Base-by-base conservation (phyloP, 2,888 invertebrate species). In the Xestobium rufovillosum region DNA sequence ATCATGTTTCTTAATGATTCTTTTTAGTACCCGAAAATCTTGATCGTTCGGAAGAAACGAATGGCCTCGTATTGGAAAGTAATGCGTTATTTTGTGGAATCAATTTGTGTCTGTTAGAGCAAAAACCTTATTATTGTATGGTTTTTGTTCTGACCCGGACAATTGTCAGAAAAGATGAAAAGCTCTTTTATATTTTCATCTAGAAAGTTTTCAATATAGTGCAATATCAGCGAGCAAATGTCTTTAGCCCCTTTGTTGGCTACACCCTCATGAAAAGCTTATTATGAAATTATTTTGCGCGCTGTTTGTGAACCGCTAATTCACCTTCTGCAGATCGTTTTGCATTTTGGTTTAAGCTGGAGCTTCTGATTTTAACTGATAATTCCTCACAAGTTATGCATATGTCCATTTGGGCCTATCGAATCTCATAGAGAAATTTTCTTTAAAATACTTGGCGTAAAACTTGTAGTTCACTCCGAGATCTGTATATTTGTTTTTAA, bases 361-460 rank as follows among this genome's bases (percentile, higher is more conserved):
- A 26, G 16, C 28, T 28, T 39, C 44, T 50, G 36, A 45, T 33
- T 41, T 48, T 50, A 14, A 28, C 38, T 19, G 31, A 33, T 33
- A 47, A 30, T 36, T 41, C 41, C 34, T 50, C 49, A 29, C 48
- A 49, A 25, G 39, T 41, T 15, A 33, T 39, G 35, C 45, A 50
- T 14, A 42, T 47, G 34, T 48, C 50, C 4, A 50, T 47, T 41
- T 50, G 47, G 45, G 48, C 32, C 45, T 38, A 35, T 49, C 48
- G 43, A 53, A 53, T 12, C 31, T n/a, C n/a, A n/a, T n/a, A n/a
- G n/a, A 26, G 31, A 51, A 51, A 17, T 46, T 49, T 39, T 48
- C 40, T 39, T 48, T 42, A 33, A 50, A 43, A 38, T 49, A 47
- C 36, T 40, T 38, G 16, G 36, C 36, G 31, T 48, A 53, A 43